Percentiles rank a stretch among this genome's conserved stretches.
Conservation (phyloP, 2,888 invertebrate genomes). For the Aphodius granarius region DNA sequence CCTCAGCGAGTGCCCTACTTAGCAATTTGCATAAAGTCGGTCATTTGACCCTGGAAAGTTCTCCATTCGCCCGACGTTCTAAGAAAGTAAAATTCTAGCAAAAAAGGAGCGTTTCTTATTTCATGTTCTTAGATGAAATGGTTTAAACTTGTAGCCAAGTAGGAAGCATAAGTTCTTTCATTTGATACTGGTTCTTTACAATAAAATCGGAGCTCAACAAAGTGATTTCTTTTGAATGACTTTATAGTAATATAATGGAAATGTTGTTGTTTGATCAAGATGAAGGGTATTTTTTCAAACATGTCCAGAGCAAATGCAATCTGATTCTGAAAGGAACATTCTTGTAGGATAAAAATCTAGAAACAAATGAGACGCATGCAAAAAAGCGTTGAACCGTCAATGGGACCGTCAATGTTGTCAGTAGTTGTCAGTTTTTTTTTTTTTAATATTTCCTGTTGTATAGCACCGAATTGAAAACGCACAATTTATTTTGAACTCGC, state of each 20-base stretch:
- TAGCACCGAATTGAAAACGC: background rate
- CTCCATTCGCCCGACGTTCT: background rate
- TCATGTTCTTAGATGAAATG: background rate
- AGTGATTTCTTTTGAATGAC: too few species aligned
- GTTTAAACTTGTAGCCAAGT: background rate
- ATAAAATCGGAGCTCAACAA: too few species aligned
- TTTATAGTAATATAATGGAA: too few species aligned
- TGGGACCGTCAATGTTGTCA: background rate
- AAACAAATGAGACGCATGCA: too few species aligned
- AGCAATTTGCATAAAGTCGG: slow-evolving; percentile 34
- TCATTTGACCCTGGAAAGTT: background rate
- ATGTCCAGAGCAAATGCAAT: too few species aligned
- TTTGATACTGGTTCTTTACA: too few species aligned
- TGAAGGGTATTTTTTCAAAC: too few species aligned
- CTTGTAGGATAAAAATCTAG: too few species aligned
- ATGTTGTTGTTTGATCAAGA: too few species aligned
- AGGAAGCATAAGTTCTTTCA: too few species aligned
- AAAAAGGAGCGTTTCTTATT: background rate
- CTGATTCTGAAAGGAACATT: too few species aligned
- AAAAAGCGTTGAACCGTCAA: too few species aligned
- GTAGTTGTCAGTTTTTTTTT: background rate
- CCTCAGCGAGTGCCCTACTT: slow-evolving; percentile 21
- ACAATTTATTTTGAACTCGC: background rate
- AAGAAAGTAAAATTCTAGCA: background rate
- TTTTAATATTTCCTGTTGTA: background rate